Percentiles rank a stretch among this genome's conserved stretches.
These are phyloP conservation scores for Agrenia bidenticulata DNA, from an alignment of 2,888 invertebrate genomes.

Conservation along the genomic window DNA sequence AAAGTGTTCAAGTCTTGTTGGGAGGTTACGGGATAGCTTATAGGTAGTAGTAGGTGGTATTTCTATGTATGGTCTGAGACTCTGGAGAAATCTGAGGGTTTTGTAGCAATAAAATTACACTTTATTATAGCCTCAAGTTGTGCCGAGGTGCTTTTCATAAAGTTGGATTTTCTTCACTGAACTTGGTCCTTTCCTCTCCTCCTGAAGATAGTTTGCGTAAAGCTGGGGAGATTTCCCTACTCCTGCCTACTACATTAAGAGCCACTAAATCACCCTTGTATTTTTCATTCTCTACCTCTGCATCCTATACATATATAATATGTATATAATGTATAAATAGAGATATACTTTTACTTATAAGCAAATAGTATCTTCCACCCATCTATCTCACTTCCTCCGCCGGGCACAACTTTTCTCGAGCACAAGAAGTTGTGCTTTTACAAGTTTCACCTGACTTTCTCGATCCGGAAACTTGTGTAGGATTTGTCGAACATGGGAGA, in stretches of 20 bases:
- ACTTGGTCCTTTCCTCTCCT: conserved; percentile 27
- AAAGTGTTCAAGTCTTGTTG: too few species aligned
- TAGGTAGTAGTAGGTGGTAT: too few species aligned
- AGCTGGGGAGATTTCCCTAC: conserved; percentile 27
- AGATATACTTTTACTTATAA: conserved; percentile 1
- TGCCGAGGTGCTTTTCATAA: conserved; percentile 40
- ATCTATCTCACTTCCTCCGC: conserved; percentile 12
- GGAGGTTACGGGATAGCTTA: too few species aligned
- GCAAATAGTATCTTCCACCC: conserved; percentile 21
- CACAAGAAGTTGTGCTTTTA: conserved; percentile 13
- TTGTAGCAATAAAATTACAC: conserved; percentile 53
- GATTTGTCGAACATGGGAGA: neutral
- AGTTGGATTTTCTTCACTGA: conserved; percentile 34
- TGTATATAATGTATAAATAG: too few species aligned
- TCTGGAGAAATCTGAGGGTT: conserved; percentile 41
- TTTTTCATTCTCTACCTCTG: conserved; percentile 39
- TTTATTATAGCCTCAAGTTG: conserved; percentile 53
- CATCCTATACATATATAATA: neutral
- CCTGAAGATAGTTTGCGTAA: neutral
- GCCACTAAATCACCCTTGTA: conserved; percentile 50
- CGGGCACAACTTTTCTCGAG: conserved; percentile 2
- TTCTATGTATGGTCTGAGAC: too few species aligned
- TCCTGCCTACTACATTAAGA: conserved; percentile 53
- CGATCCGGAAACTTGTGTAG: neutral
- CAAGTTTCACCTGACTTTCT: conserved; percentile 27